Evolutionary conservation across 2,888 invertebrate species (phyloP).

Genomic region (Drosophila dives): DNA sequence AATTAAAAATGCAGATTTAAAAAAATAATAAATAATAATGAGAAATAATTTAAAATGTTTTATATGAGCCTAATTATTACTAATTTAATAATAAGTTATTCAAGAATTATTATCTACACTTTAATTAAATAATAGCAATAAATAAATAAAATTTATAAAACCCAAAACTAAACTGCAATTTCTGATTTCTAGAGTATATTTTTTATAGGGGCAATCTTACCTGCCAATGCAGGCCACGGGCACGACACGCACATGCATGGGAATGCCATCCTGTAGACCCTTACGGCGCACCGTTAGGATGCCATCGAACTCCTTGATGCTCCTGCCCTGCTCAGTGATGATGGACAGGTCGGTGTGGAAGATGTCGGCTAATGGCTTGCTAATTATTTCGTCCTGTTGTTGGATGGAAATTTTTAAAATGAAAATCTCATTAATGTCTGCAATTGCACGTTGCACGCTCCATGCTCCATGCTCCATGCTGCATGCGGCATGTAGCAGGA

Average conservation of each 20-base stretch:
- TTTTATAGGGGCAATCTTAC: conserved; percentile 78
- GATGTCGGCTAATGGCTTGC: conserved; percentile 84
- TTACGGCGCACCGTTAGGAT: conserved; percentile 90
- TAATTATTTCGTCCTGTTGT: conserved; percentile 84
- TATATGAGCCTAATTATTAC: background rate
- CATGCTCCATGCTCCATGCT: background rate
- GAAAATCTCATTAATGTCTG: conserved; percentile 61
- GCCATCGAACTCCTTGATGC: conserved; percentile 92
- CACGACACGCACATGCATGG: conserved; percentile 91
- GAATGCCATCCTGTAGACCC: conserved; percentile 90
- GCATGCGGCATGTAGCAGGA: background rate
- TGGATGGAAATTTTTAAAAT: conserved; percentile 23
- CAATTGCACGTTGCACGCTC: conserved; percentile 17
- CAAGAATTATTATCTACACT: background rate
- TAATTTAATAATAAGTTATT: background rate
- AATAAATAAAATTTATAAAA: background rate
- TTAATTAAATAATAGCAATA: background rate
- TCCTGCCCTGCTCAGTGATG: conserved; percentile 88
- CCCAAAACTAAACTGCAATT: no score
- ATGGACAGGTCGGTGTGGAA: conserved; percentile 85
- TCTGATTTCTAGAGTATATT: background rate
- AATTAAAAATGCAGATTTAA: background rate
- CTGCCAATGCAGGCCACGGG: conserved; percentile 90
- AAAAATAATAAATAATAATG: no score
- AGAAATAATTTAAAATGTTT: background rate